phyloP scores from a whole-genome alignment of 2,797 vertebrate species.

The Alca torda region DNA sequence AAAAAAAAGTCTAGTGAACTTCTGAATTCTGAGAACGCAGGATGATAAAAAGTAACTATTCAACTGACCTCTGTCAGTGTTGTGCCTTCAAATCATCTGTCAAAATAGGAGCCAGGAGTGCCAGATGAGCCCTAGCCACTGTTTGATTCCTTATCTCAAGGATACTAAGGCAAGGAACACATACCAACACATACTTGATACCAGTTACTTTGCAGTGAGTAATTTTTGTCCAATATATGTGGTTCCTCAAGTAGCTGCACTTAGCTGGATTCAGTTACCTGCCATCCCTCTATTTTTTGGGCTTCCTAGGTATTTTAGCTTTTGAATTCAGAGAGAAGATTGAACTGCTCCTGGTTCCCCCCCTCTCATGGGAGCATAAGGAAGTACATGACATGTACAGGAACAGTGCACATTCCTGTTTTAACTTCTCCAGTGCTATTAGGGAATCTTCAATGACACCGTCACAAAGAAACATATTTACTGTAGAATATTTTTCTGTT shows the following conservation, averaged over 20 bases:
- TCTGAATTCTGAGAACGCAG: background rate
- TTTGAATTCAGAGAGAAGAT: background rate
- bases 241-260: background rate
- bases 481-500: background rate
- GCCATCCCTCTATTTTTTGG: background rate
- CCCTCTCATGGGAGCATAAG: background rate
- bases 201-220: background rate
- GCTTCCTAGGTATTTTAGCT: background rate
- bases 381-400: background rate
- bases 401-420: background rate
- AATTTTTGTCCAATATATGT: background rate
- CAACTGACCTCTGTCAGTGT: background rate
- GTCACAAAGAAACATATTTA: background rate
- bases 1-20: background rate
- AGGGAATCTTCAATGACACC: background rate
- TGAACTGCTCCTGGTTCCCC: background rate
- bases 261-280: background rate
- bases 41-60: background rate
- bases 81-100: background rate
- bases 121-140: background rate
- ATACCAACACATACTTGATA: rapidly evolving
- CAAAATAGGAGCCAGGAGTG: background rate
- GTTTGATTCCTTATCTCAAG: background rate
- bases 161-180: background rate
- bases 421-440: background rate